These are phyloP conservation scores for Chalcosyrphus nemorum DNA, from an alignment of 2,888 invertebrate species.

Conservation along the genomic window DNA sequence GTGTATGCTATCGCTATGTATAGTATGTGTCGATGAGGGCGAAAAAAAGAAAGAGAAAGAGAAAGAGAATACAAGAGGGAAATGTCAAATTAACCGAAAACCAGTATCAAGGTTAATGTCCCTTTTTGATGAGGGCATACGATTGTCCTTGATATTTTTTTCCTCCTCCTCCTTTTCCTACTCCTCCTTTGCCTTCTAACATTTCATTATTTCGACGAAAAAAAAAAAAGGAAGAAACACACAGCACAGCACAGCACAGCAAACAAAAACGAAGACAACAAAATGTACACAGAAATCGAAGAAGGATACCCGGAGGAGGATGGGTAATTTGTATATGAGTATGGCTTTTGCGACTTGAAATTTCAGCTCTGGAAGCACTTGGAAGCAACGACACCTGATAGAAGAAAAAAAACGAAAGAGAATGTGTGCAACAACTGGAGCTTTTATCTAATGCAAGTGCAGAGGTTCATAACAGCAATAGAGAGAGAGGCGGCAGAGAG, in stretches of 20 bases:
- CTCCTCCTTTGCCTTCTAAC: neutral
- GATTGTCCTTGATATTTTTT: slow-evolving; percentile 65
- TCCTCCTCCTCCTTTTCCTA: neutral
- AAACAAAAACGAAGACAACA: slow-evolving; percentile 8
- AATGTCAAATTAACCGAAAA: slow-evolving; percentile 61
- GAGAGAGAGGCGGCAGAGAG: slow-evolving; percentile 2
- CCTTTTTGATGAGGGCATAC: slow-evolving; percentile 64
- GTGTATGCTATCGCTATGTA: too few relatives aligned
- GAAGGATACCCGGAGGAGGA: neutral
- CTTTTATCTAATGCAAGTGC: slow-evolving; percentile 62
- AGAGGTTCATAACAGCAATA: slow-evolving; percentile 39
- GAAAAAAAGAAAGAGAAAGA: too few relatives aligned
- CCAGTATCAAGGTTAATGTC: slow-evolving; percentile 71
- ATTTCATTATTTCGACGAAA: slow-evolving; percentile 15
- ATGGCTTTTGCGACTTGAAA: neutral
- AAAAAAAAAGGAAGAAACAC: neutral
- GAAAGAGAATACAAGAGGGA: slow-evolving; percentile 1
- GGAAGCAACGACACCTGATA: slow-evolving; percentile 61
- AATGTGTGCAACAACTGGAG: neutral
- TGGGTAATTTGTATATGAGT: neutral
- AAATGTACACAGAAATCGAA: slow-evolving; percentile 17
- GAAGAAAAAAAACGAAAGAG: slow-evolving; percentile 37
- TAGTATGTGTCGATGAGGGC: too few relatives aligned
- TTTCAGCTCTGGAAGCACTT: neutral
- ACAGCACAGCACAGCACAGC: too few relatives aligned